Percentiles rank a stretch among this genome's conserved stretches.
These are phyloP conservation scores for Asarcornis scutulata DNA, from an alignment of 2,113 vertebrate genomes.

Conservation along the genomic window DNA sequence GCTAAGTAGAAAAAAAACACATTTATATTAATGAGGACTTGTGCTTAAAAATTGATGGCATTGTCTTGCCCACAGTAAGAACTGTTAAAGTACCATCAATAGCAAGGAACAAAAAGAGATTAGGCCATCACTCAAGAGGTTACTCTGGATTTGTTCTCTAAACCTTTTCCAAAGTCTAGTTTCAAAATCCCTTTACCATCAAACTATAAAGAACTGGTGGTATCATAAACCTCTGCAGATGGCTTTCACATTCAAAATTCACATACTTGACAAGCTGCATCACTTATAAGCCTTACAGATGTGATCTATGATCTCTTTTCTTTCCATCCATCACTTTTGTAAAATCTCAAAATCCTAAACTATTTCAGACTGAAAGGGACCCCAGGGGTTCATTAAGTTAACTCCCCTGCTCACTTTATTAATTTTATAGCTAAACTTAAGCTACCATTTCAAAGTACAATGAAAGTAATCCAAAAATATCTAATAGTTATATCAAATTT, in stretches of 20 bases:
- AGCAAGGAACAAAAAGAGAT: slow-evolving; percentile 24
- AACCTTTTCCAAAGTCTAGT: not conserved
- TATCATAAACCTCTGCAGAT: not conserved
- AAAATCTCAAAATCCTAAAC: not conserved
- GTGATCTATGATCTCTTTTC: not conserved
- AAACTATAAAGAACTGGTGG: not conserved
- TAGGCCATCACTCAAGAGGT: not conserved
- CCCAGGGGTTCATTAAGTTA: not conserved
- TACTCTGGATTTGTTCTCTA: not conserved
- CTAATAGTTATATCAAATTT: not conserved
- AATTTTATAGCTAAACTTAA: not conserved
- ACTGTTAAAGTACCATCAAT: not conserved
- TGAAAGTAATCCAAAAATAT: not conserved
- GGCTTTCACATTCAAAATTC: not conserved
- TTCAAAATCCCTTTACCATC: not conserved
- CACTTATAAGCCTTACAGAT: not conserved
- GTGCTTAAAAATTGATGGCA: slow-evolving; percentile 39
- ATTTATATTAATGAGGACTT: slow-evolving; percentile 42
- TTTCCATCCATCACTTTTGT: not conserved
- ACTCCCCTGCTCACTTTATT: not conserved
- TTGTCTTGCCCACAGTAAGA: slow-evolving; percentile 26
- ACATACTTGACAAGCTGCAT: not conserved
- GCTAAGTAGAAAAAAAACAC: not conserved
- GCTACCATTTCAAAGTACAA: not conserved
- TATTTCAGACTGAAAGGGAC: not conserved